Base-by-base conservation (phyloP, 2,113 vertebrate genomes). In the Tenrec ecaudatus region DNA sequence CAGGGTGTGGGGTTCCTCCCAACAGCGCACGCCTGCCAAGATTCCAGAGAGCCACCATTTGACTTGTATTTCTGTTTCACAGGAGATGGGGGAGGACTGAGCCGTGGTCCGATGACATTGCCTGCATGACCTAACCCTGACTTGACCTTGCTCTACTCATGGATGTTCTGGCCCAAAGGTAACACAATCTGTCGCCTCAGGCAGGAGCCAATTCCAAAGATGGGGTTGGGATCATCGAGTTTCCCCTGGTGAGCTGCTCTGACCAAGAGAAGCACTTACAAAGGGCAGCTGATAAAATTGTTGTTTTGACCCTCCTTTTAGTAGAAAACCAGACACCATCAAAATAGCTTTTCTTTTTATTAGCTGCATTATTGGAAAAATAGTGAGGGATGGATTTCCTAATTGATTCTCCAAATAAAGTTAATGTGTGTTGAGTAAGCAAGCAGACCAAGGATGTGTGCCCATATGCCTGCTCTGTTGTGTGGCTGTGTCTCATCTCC, bases 211-310 rank as follows among this genome's bases (percentile, higher is more conserved):
- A 77, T 85, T 90, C 89, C 95, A 96, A 95, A 95, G 97, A 97
- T 97, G 95, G 94, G 83, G 90, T 95, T 97, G 94, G 93, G 94
- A 88, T 97, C 97, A 97, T 96, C 81, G 2, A 94, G 58, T 97
- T 97, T 96, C 89, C 95, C 97, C 94, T 81, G 78, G 43, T 80
- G 91, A 94, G 96, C 91, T 94, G 90, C 94, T 86, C 14, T 85
- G 94, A 97, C 92, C 96, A 97, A 98, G 93, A 93, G 96, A 97
- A 96, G 90, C 95, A 93, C 96, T 98, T 95, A 96, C 94, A 96
- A 97, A 98, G 96, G 92, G 96, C 94, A 96, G 92, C 97, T 90
- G 96, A 97, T 96, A 93, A 98, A 98, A 98, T 78, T 97, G 96
- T 82, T 97, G 81, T 95, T 97, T 94, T 97, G 97, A 96, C 97